Conservation (phyloP, 2,888 invertebrate species). For the Agrilus mali region DNA sequence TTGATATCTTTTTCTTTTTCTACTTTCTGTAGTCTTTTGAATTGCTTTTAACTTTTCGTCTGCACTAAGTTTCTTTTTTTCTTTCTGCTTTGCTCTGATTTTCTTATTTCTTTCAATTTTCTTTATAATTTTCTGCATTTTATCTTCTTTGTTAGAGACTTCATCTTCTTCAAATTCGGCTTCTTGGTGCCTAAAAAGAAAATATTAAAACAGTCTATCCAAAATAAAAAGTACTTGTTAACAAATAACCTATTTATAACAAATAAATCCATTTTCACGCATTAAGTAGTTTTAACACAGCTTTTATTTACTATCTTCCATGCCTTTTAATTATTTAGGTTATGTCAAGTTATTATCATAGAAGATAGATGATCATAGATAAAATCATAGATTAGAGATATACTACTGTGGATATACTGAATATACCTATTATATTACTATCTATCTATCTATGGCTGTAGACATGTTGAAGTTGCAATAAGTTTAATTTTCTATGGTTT, state of each 20-base stretch:
- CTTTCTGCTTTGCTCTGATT: conserved; percentile 27
- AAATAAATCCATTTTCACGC: conserved; percentile 50
- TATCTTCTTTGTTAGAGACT: conserved; percentile 29
- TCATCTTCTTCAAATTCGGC: conserved; percentile 27
- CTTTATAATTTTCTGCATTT: conserved; percentile 44
- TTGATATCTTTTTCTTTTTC: conserved; percentile 12
- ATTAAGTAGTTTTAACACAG: neutral
- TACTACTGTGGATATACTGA: no score
- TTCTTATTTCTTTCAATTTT: conserved; percentile 46
- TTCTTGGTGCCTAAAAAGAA: conserved; percentile 34
- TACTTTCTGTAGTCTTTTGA: conserved; percentile 14
- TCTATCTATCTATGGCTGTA: no score
- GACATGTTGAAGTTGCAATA: no score
- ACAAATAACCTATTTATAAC: conserved; percentile 51
- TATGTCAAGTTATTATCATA: no score
- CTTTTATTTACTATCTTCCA: no score
- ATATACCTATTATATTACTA: no score
- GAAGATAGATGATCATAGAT: no score
- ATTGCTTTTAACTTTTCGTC: conserved; percentile 23
- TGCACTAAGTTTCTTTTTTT: conserved; percentile 20
- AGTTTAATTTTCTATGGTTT: no score
- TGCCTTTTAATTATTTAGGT: no score
- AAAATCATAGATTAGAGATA: no score
- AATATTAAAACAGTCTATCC: neutral
- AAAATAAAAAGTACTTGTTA: conserved; percentile 10